Evolutionary conservation across 2,888 invertebrate genomes (phyloP).

Genomic region (Apodemia hepburni): DNA sequence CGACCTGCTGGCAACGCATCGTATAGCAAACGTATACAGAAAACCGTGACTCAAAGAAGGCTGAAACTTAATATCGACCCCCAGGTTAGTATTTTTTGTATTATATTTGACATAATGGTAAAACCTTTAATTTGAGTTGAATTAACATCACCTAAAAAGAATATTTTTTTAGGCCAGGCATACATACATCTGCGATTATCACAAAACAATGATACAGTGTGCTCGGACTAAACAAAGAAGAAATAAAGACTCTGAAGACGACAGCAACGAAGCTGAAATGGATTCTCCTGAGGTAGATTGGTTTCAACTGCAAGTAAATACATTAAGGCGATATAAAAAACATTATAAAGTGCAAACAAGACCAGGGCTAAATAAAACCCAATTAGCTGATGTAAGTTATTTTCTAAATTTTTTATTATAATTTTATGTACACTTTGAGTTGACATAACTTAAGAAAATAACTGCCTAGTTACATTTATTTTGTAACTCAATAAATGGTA

Average conservation of each 20-base stretch:
- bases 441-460: too few species aligned
- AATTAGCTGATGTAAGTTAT: slow-evolving; percentile 93
- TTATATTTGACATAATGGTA: background rate
- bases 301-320: slow-evolving; percentile 95
- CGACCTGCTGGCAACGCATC: slow-evolving; percentile 96
- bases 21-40: slow-evolving; percentile 97
- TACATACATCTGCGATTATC: slow-evolving; percentile 97
- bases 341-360: slow-evolving; percentile 95
- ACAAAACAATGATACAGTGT: slow-evolving; percentile 97
- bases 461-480: too few species aligned
- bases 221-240: slow-evolving; percentile 93
- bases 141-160: background rate
- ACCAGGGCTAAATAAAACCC: slow-evolving; percentile 96
- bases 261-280: slow-evolving; percentile 95
- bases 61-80: slow-evolving; percentile 93
- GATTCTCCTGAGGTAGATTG: slow-evolving; percentile 96
- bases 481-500: too few species aligned
- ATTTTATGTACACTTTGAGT: background rate
- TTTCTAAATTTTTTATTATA: background rate
- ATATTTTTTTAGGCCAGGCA: slow-evolving; percentile 90
- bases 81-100: slow-evolving; percentile 46
- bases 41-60: slow-evolving; percentile 94
- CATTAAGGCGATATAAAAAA: slow-evolving; percentile 95
- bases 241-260: slow-evolving; percentile 96
- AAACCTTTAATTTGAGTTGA: background rate